Conservation (phyloP, 2,113 vertebrate species). For the Malurus melanocephalus region DNA sequence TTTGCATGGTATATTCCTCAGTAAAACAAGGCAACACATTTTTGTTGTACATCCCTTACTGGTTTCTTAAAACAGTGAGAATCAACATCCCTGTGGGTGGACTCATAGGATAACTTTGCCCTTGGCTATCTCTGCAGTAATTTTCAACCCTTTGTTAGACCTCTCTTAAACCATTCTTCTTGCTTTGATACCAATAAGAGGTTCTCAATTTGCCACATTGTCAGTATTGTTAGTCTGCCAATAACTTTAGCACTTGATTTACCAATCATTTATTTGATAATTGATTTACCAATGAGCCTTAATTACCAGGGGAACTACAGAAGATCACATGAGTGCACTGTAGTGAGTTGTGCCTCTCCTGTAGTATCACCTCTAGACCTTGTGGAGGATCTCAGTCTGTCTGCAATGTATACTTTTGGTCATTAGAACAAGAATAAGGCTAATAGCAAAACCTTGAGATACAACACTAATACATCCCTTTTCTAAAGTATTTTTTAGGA, state of each 20-base stretch:
- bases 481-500: not conserved
- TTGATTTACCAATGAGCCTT: conserved; percentile 19
- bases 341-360: not conserved
- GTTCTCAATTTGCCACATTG: not conserved
- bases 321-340: not conserved
- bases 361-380: not conserved
- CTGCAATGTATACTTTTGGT: not conserved
- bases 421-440: not conserved
- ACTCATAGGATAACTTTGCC: not conserved
- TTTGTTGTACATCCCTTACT: not conserved
- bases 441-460: not conserved
- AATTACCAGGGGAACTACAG: not conserved
- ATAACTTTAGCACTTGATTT: not conserved
- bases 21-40: not conserved
- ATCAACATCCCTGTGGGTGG: not conserved
- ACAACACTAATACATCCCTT: not conserved
- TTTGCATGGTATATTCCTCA: not conserved
- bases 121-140: not conserved
- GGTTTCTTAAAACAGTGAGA: not conserved
- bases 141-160: not conserved
- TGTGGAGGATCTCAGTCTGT: not conserved
- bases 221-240: conserved; percentile 13
- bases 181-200: not conserved
- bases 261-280: not conserved
- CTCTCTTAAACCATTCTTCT: not conserved